A percentile compares a stretch with the other conserved stretches of the same genome.
Evolutionary conservation across 2,797 vertebrate genomes (phyloP).

Genomic region (Momotus momota): DNA sequence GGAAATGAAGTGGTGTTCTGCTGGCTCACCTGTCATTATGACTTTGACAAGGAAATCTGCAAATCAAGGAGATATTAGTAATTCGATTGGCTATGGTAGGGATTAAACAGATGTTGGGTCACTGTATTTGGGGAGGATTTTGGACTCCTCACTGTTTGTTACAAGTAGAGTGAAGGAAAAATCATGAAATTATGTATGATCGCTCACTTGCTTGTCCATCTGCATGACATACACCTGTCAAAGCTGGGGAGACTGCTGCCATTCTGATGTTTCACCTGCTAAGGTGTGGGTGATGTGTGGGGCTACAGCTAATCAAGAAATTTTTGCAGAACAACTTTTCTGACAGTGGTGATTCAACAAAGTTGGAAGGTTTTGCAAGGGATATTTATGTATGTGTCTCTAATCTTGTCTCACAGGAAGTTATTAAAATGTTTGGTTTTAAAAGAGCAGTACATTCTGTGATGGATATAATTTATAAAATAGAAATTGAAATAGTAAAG

Average conservation of each 20-base stretch:
- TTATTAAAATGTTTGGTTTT: slow-evolving; percentile 30
- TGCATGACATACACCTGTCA: not conserved
- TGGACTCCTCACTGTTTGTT: not conserved
- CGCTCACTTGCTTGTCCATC: not conserved
- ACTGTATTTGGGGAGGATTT: not conserved
- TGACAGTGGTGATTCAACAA: slow-evolving; percentile 1
- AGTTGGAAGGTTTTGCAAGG: not conserved
- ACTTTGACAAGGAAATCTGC: not conserved
- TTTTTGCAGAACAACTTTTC: not conserved
- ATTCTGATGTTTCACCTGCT: not conserved
- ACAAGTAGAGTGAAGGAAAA: not conserved
- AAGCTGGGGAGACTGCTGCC: not conserved
- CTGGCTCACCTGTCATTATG: not conserved
- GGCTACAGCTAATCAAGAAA: not conserved
- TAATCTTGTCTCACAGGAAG: not conserved
- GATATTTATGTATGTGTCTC: not conserved
- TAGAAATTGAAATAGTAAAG: not conserved
- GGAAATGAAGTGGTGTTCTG: not conserved
- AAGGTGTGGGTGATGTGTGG: not conserved
- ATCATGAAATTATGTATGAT: not conserved
- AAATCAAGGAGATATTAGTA: not conserved
- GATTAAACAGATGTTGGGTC: not conserved
- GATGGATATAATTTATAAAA: not conserved
- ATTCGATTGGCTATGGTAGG: not conserved
- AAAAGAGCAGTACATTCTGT: not conserved